phyloP scores from a whole-genome alignment of 2,888 invertebrate species.

The Cerastoderma edule region DNA sequence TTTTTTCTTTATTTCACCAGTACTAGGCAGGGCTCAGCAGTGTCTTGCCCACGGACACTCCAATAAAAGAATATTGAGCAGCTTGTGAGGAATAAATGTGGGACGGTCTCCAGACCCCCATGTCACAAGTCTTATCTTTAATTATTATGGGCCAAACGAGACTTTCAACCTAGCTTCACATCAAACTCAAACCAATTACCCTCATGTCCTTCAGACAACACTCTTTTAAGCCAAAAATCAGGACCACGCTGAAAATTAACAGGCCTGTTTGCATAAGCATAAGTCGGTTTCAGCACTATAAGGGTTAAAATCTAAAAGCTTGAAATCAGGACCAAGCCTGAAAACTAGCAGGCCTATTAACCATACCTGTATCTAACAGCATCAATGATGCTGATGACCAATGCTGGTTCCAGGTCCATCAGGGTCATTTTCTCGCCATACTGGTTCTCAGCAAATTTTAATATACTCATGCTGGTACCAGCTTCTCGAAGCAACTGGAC shows the following conservation, averaged over 20 bases:
- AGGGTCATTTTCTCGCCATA: constrained; percentile 66
- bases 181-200: background rate
- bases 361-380: constrained; percentile 77
- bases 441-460: constrained; percentile 65
- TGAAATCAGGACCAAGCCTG: too few relatives aligned
- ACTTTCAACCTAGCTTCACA: background rate
- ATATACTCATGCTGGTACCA: constrained; percentile 53
- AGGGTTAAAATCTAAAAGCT: background rate
- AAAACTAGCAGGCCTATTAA: too few relatives aligned
- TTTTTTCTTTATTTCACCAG: too few relatives aligned
- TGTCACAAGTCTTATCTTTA: too few relatives aligned
- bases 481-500: constrained; percentile 49
- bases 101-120: too few relatives aligned
- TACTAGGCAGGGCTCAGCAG: too few relatives aligned
- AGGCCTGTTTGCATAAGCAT: background rate
- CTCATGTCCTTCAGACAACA: background rate
- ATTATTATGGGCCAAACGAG: too few relatives aligned
- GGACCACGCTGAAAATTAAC: background rate
- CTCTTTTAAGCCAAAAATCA: background rate
- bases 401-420: constrained; percentile 75
- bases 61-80: too few relatives aligned
- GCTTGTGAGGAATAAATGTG: too few relatives aligned
- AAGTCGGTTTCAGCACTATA: background rate
- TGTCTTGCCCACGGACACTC: too few relatives aligned
- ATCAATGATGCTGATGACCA: constrained; percentile 74